A percentile compares a stretch with the other conserved stretches of the same genome.
Evolutionary conservation across 92 coral and sea anemone species (phyloP).

Genomic region (Isaurus tuberculatus): DNA sequence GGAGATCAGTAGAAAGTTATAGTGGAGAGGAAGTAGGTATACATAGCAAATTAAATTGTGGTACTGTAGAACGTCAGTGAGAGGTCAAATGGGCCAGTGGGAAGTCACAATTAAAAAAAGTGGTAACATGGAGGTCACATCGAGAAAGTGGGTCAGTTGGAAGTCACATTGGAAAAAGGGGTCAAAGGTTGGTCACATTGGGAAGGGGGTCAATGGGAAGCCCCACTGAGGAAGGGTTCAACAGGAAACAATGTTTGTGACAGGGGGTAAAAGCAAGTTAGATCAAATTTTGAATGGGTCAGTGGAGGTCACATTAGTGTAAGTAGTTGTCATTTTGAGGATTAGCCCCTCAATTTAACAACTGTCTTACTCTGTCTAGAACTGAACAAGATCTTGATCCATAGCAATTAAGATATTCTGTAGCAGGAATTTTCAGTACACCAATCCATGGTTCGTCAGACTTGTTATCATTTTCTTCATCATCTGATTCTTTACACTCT

Average conservation of each 20-base stretch:
- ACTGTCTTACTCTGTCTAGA: constrained; percentile 52
- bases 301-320: not conserved
- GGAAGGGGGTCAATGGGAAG: not conserved
- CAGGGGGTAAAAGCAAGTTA: not conserved
- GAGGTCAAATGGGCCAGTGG: too few relatives aligned
- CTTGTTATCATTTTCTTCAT: constrained; percentile 28
- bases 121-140: not conserved
- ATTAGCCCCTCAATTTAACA: not conserved
- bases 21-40: too few relatives aligned
- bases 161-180: not conserved
- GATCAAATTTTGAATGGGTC: not conserved
- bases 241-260: not conserved
- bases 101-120: too few relatives aligned
- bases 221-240: not conserved
- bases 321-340: not conserved
- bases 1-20: too few relatives aligned
- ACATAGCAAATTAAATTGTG: too few relatives aligned
- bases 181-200: not conserved
- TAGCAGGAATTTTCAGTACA: constrained; percentile 62
- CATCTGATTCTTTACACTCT: constrained; percentile 1
- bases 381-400: constrained; percentile 68
- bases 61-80: too few relatives aligned
- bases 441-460: constrained; percentile 64
- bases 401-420: constrained; percentile 55
- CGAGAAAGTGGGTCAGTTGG: not conserved